Conservation (phyloP, 2,797 vertebrate species). For the Xenopus petersii region DNA sequence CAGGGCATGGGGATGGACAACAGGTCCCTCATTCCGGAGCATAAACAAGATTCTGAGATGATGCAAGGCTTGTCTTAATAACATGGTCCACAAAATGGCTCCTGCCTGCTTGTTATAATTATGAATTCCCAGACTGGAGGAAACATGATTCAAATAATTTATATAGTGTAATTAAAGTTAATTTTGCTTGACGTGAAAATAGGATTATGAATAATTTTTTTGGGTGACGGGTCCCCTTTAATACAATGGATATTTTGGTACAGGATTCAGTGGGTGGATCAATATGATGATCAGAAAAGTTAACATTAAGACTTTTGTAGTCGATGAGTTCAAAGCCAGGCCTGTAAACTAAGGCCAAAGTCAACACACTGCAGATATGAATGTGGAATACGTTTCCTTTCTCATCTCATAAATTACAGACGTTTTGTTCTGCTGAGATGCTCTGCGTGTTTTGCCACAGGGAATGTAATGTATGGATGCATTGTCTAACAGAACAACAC, state of each 20-base stretch:
- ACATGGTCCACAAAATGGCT: too few species aligned
- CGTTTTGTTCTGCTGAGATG: neutral
- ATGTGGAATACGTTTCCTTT: slow-evolving; percentile 6
- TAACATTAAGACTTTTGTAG: slow-evolving; percentile 18
- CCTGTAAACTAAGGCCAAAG: slow-evolving; percentile 15
- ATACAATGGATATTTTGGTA: slow-evolving; percentile 15
- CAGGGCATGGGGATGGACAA: too few species aligned
- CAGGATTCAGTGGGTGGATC: slow-evolving; percentile 17
- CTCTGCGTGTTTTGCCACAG: slow-evolving; percentile 4
- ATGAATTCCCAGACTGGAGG: too few species aligned
- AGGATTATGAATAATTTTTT: neutral
- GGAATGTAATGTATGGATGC: slow-evolving; percentile 24
- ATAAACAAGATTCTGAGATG: too few species aligned
- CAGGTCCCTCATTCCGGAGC: too few species aligned
- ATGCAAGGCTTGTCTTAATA: too few species aligned
- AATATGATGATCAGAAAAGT: slow-evolving; percentile 4
- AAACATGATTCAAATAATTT: too few species aligned
- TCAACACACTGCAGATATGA: slow-evolving; percentile 20
- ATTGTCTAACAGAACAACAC: slow-evolving; percentile 21
- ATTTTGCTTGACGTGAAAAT: too few species aligned
- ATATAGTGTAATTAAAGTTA: too few species aligned
- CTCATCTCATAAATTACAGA: slow-evolving; percentile 2
- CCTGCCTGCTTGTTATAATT: too few species aligned
- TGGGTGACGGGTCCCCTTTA: neutral
- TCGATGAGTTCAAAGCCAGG: slow-evolving; percentile 22